Percentiles rank a stretch among this genome's conserved stretches.
These are phyloP conservation scores for Characodon lateralis DNA, from an alignment of 2,797 vertebrate genomes.

Conservation along the genomic window DNA sequence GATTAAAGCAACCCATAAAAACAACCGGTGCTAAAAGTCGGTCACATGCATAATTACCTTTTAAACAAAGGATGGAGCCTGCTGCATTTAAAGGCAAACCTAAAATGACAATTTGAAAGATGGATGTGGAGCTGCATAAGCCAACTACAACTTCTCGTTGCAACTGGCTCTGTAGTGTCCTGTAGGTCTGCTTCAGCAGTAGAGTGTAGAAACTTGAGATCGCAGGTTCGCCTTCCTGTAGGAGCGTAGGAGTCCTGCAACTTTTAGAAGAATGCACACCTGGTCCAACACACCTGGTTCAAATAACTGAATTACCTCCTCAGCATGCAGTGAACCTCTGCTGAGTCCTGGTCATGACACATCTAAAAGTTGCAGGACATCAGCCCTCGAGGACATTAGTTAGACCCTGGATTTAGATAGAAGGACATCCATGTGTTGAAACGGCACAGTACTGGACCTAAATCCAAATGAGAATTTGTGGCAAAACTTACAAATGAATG, in stretches of 20 bases:
- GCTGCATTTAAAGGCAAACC: not conserved
- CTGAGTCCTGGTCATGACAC: not conserved
- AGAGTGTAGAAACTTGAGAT: not conserved
- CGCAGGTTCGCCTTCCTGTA: no score
- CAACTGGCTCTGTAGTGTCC: constrained; percentile 7
- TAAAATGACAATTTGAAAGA: constrained; percentile 10
- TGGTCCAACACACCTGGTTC: not conserved
- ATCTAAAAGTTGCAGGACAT: not conserved
- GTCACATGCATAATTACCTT: constrained; percentile 45
- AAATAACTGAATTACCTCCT: not conserved
- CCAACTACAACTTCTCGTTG: constrained; percentile 4
- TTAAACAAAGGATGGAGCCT: constrained; percentile 26
- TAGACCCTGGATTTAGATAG: not conserved
- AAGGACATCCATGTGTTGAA: not conserved
- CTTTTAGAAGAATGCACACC: no score
- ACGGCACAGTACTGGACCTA: not conserved
- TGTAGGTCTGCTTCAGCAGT: not conserved
- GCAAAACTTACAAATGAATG: not conserved
- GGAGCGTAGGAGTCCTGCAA: no score
- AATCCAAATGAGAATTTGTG: not conserved
- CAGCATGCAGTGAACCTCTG: not conserved
- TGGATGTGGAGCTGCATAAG: constrained; percentile 5
- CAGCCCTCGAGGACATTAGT: not conserved
- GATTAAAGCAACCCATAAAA: constrained; percentile 64
- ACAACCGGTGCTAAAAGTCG: constrained; percentile 14